phyloP scores from a whole-genome alignment of 2,113 vertebrate genomes.

The Pluvialis apricaria region DNA sequence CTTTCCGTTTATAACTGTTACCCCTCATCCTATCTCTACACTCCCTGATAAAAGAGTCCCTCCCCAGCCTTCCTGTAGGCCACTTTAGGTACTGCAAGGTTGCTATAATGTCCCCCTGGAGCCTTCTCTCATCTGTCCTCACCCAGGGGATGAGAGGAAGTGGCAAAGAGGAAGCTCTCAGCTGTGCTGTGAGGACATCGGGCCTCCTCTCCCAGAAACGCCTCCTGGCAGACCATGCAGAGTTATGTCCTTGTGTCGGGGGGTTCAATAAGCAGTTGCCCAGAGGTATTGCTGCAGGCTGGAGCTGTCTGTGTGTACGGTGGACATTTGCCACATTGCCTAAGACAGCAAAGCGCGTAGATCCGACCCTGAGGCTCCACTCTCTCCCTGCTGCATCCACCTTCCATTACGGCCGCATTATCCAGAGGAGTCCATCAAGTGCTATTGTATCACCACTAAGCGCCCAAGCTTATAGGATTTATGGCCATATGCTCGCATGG shows the following conservation, averaged over 20 bases:
- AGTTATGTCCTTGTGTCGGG: rapidly evolving
- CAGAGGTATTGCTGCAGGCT: neutral
- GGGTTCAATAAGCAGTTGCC: neutral
- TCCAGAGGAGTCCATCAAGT: neutral
- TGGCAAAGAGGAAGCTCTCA: neutral
- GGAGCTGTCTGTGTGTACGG: neutral
- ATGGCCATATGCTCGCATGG: neutral
- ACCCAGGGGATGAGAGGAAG: neutral
- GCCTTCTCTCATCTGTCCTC: neutral
- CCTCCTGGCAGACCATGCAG: rapidly evolving
- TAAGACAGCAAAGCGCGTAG: rapidly evolving
- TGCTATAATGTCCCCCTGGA: neutral
- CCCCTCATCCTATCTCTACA: neutral
- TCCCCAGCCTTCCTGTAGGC: neutral
- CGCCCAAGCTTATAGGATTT: neutral
- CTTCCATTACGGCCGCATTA: neutral
- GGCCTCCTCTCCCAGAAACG: neutral
- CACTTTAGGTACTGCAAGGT: neutral
- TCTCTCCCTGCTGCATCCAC: neutral
- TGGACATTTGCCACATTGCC: neutral
- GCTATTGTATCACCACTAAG: neutral
- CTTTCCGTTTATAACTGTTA: neutral
- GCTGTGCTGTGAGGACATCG: neutral
- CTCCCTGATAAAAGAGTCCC: neutral
- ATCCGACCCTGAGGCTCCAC: neutral